phyloP scores from a whole-genome alignment of 2,888 invertebrate genomes.

The Globia sparganii region DNA sequence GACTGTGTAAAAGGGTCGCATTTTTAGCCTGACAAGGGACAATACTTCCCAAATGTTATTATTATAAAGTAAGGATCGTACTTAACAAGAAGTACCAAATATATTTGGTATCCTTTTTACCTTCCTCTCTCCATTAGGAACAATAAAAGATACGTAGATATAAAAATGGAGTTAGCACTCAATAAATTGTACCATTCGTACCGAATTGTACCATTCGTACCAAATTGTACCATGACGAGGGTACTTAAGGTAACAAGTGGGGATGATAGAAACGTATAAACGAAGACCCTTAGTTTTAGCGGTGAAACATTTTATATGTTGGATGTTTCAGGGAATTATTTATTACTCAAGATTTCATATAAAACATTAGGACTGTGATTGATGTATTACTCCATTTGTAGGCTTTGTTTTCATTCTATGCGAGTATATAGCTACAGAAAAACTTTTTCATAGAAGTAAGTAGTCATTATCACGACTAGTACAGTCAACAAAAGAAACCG shows the following conservation, averaged over 20 bases:
- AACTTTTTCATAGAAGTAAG: too few relatives aligned
- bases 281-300: constrained; percentile 23
- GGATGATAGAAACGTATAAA: constrained; percentile 46
- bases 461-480: too few relatives aligned
- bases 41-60: constrained; percentile 8
- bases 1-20: not conserved
- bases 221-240: constrained; percentile 39
- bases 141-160: constrained; percentile 33
- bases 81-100: not conserved
- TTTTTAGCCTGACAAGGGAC: not conserved
- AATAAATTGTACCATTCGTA: constrained; percentile 37
- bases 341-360: constrained; percentile 20
- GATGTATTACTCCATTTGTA: constrained; percentile 1
- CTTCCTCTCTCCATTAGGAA: constrained; percentile 8
- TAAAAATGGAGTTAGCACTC: constrained; percentile 31
- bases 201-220: constrained; percentile 9
- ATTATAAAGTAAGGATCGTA: not conserved
- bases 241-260: constrained; percentile 46
- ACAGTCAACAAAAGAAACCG: too few relatives aligned
- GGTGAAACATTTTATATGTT: constrained; percentile 25
- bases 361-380: constrained; percentile 5
- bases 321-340: constrained; percentile 22
- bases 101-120: constrained; percentile 1
- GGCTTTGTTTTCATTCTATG: too few relatives aligned
- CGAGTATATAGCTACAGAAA: too few relatives aligned